Percentiles rank a stretch among this genome's conserved stretches.
Conservation (phyloP, 1,140 invertebrate genomes). For the Pararge aegeria region DNA sequence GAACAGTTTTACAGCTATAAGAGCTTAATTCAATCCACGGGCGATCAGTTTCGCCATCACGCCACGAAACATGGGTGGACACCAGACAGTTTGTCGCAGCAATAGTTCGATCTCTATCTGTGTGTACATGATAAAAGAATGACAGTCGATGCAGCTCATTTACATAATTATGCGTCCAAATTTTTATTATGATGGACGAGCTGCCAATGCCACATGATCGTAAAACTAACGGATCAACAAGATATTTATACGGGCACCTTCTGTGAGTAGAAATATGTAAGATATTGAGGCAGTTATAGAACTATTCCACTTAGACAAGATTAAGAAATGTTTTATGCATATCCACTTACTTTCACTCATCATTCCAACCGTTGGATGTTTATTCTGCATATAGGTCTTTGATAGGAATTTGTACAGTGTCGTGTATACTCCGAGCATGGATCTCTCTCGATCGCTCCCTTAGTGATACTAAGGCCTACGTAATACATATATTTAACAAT, state of each 20-base stretch:
- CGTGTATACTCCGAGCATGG: too few relatives aligned
- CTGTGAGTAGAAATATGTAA: neutral
- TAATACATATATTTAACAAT: too few relatives aligned
- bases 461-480: too few relatives aligned
- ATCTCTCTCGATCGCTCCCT: too few relatives aligned
- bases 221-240: conserved; percentile 2
- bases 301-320: neutral
- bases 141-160: conserved; percentile 31
- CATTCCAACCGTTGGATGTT: too few relatives aligned
- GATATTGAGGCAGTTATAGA: neutral
- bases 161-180: conserved; percentile 33
- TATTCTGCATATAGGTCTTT: too few relatives aligned
- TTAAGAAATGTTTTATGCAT: too few relatives aligned
- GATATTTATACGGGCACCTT: neutral
- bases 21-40: neutral
- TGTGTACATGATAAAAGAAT: conserved; percentile 25
- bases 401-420: too few relatives aligned
- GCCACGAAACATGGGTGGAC: neutral
- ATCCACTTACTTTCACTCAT: too few relatives aligned
- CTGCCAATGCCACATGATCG: conserved; percentile 6
- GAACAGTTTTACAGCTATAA: conserved; percentile 4
- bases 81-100: conserved; percentile 29
- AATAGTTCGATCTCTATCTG: conserved; percentile 25
- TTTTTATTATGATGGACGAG: conserved; percentile 28
- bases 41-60: conserved; percentile 15